phyloP scores from a whole-genome alignment of 2,888 invertebrate genomes.

The Melieria picta region DNA sequence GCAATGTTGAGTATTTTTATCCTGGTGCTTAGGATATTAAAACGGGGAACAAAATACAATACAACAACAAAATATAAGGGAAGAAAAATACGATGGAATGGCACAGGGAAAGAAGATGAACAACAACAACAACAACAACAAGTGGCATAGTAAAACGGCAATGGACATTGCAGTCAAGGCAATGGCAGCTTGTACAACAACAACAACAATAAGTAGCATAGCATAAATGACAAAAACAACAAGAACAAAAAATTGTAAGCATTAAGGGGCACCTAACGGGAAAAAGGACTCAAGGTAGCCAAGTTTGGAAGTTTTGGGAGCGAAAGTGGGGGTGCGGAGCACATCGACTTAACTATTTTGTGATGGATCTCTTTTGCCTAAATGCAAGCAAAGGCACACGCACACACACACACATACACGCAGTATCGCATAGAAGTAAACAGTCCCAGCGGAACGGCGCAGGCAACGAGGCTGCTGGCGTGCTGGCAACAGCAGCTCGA shows the following conservation, averaged over 20 bases:
- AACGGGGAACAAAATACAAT: too few species aligned
- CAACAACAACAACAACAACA: too few species aligned
- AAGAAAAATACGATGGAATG: too few species aligned
- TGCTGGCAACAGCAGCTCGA: background rate
- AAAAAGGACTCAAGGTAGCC: background rate
- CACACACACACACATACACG: slow-evolving; percentile 1
- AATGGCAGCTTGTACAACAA: background rate
- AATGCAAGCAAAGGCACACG: slow-evolving; percentile 19
- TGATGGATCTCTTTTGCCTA: slow-evolving; percentile 41
- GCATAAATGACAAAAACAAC: background rate
- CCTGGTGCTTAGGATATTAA: too few species aligned
- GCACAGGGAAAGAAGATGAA: too few species aligned
- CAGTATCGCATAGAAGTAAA: slow-evolving; percentile 5
- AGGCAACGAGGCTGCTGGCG: background rate
- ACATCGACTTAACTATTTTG: slow-evolving; percentile 35
- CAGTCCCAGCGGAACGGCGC: background rate
- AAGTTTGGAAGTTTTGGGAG: background rate
- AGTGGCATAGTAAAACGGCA: too few species aligned
- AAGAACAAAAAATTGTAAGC: slow-evolving; percentile 5
- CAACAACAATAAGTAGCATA: slow-evolving; percentile 8
- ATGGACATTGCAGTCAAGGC: too few species aligned
- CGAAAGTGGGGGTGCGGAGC: slow-evolving; percentile 2
- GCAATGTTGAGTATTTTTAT: too few species aligned
- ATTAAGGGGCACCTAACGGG: background rate
- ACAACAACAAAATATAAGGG: too few species aligned